phyloP scores from a whole-genome alignment of 2,888 invertebrate species.

The Lysandra bellargus region DNA sequence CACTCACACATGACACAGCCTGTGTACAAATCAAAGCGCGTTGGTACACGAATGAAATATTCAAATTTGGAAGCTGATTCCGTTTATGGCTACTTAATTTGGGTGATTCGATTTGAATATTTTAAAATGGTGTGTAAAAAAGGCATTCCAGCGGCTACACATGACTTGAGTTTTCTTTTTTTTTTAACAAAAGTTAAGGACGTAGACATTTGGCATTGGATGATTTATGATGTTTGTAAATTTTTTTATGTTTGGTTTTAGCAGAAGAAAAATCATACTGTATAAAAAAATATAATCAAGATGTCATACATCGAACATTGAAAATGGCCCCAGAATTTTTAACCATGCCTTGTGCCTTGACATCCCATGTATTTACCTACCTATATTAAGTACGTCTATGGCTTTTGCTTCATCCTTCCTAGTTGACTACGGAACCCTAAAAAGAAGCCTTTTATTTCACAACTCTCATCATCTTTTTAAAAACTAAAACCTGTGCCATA shows the following conservation, averaged over 20 bases:
- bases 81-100: conserved; percentile 81
- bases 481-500: neutral
- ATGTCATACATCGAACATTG: too few relatives aligned
- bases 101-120: conserved; percentile 80
- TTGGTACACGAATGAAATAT: conserved; percentile 76
- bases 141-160: conserved; percentile 60
- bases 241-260: neutral
- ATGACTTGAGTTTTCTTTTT: conserved; percentile 37
- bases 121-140: conserved; percentile 68
- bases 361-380: too few relatives aligned
- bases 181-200: conserved; percentile 32
- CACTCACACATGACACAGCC: conserved; percentile 59
- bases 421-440: too few relatives aligned
- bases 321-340: too few relatives aligned
- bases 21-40: conserved; percentile 67
- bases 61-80: conserved; percentile 81
- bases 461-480: neutral
- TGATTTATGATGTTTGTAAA: neutral
- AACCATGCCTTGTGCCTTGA: too few relatives aligned
- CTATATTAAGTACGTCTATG: too few relatives aligned
- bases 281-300: too few relatives aligned
- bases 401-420: too few relatives aligned
- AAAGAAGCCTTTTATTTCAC: too few relatives aligned
- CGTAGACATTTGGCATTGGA: neutral
- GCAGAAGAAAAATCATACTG: neutral